Conservation (phyloP, 2,113 vertebrate genomes). For the Equus quagga region DNA sequence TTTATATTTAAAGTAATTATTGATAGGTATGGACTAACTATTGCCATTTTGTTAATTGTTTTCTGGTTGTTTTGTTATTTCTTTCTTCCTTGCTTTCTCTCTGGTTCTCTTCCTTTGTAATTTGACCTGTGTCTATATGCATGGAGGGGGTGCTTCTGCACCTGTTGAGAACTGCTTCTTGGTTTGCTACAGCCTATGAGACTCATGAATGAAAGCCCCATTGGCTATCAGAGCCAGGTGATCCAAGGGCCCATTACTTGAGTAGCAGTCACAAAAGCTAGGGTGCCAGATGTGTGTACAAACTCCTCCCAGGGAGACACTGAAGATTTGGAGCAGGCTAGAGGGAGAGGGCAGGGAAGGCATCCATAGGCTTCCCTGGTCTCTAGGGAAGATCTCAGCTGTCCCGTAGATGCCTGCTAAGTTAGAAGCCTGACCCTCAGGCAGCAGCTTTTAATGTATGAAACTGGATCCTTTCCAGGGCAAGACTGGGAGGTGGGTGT, state of each 20-base stretch:
- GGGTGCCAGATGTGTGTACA: neutral
- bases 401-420: no score
- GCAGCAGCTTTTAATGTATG: no score
- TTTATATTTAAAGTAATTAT: neutral
- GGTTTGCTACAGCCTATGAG: neutral
- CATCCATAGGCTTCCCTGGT: no score
- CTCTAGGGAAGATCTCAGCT: no score
- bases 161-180: neutral
- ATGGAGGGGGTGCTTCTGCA: neutral
- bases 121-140: neutral
- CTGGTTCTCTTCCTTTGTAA: neutral
- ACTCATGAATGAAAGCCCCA: neutral
- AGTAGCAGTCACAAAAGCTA: neutral
- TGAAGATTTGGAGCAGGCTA: neutral
- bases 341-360: neutral
- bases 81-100: neutral
- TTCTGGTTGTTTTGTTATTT: neutral
- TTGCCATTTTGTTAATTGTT: neutral
- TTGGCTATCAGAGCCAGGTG: neutral
- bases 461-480: no score
- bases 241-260: neutral
- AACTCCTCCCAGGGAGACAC: neutral
- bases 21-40: neutral
- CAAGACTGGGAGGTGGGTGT: no score
- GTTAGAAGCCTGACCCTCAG: no score